phyloP scores from a whole-genome alignment of 2,113 vertebrate genomes.

The Sapajus apella region DNA sequence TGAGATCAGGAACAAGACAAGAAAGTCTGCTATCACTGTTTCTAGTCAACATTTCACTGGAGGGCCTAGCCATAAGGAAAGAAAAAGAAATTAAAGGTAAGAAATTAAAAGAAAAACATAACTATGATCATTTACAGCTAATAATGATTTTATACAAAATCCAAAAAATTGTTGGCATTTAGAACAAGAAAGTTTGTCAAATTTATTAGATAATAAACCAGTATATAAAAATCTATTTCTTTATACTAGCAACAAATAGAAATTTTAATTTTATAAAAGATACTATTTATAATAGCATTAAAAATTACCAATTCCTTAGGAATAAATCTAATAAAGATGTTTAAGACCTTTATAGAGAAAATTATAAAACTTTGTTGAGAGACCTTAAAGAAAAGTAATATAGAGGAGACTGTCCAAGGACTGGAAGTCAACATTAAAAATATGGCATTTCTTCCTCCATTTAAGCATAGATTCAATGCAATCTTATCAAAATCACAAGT shows the following conservation, averaged over 20 bases:
- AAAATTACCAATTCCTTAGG: background rate
- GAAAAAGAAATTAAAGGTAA: background rate
- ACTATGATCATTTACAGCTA: background rate
- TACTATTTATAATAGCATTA: background rate
- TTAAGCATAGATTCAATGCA: background rate
- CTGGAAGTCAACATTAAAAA: background rate
- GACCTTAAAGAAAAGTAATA: background rate
- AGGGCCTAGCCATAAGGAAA: background rate
- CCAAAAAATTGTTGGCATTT: background rate
- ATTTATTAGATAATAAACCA: background rate
- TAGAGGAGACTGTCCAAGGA: background rate
- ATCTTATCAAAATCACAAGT: slow-evolving; percentile 28
- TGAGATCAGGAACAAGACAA: background rate
- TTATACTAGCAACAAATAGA: background rate
- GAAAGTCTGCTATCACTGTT: background rate
- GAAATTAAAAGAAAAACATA: background rate
- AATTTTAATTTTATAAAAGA: background rate
- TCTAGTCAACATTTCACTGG: background rate
- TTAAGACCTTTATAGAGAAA: background rate
- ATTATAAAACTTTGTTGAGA: background rate
- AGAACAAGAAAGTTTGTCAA: background rate
- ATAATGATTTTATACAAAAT: background rate
- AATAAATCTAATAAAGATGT: background rate
- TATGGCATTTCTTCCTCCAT: background rate
- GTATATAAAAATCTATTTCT: background rate